Conservation (phyloP, 1,140 invertebrate species). For the Drosophila sulfurigaster region DNA sequence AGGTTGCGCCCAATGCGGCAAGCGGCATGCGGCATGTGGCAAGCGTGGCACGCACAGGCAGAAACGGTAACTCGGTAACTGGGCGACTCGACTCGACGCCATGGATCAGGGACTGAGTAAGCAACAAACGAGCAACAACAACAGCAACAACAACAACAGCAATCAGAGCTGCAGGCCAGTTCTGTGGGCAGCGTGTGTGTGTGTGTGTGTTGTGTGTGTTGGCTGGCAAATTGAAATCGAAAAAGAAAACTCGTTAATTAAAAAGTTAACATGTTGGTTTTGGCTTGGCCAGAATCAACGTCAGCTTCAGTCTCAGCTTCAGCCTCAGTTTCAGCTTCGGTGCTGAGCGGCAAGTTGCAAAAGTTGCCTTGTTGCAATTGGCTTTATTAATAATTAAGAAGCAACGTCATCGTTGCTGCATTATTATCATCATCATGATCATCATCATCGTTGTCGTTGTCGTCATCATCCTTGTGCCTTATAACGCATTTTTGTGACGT, state of each 20-base stretch:
- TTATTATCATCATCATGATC: constrained; percentile 2
- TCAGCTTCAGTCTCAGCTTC: constrained; percentile 14
- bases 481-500: neutral
- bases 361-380: constrained; percentile 57
- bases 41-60: neutral
- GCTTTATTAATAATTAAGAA: constrained; percentile 77
- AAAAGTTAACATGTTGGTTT: constrained; percentile 81
- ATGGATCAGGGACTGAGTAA: constrained; percentile 17
- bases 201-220: constrained; percentile 38
- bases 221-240: constrained; percentile 84
- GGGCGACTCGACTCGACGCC: constrained; percentile 3
- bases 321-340: neutral
- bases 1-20: constrained; percentile 56
- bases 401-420: constrained; percentile 34
- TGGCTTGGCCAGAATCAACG: constrained; percentile 22
- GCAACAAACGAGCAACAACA: constrained; percentile 7
- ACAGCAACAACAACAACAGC: constrained; percentile 13
- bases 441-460: constrained; percentile 19
- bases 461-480: constrained; percentile 9
- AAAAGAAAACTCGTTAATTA: constrained; percentile 85
- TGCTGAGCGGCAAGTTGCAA: constrained; percentile 14
- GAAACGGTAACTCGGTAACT: constrained; percentile 35
- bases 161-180: constrained; percentile 50
- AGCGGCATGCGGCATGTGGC: constrained; percentile 3
- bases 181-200: constrained; percentile 60